Evolutionary conservation across 2,888 invertebrate genomes (phyloP).

Genomic region (Agrilus cyanescens): DNA sequence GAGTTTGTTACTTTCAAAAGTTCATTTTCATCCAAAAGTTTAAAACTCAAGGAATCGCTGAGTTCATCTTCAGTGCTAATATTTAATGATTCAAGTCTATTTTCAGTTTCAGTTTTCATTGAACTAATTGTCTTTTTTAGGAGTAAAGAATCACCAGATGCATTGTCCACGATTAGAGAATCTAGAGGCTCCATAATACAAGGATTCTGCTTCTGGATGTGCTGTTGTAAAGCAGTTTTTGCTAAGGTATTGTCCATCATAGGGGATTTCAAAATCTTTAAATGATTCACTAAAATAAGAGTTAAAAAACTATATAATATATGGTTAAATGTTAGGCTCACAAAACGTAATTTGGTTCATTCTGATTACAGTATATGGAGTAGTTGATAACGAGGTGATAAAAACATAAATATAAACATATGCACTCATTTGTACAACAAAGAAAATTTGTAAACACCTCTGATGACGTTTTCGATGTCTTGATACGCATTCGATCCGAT

Average conservation of each 20-base stretch:
- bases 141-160: conserved; percentile 9
- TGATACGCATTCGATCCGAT: too few species aligned
- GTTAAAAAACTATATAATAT: neutral
- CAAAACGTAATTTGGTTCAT: neutral
- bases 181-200: conserved; percentile 28
- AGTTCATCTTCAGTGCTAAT: conserved; percentile 13
- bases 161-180: conserved; percentile 13
- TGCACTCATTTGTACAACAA: too few species aligned
- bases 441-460: too few species aligned
- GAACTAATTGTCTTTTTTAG: conserved; percentile 6
- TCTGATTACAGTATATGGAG: too few species aligned
- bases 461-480: too few species aligned
- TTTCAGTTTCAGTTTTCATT: conserved; percentile 5
- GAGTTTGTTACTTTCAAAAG: conserved; percentile 43
- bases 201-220: conserved; percentile 15
- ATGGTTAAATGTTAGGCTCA: neutral
- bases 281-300: conserved; percentile 22
- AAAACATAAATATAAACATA: too few species aligned
- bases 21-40: conserved; percentile 51
- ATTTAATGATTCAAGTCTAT: conserved; percentile 16
- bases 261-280: conserved; percentile 10
- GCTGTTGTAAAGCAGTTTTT: conserved; percentile 13
- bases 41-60: conserved; percentile 33
- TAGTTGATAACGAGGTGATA: too few species aligned
- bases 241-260: conserved; percentile 19